Conservation (phyloP, 2,888 invertebrate genomes). For the Conops quadrifasciatus region DNA sequence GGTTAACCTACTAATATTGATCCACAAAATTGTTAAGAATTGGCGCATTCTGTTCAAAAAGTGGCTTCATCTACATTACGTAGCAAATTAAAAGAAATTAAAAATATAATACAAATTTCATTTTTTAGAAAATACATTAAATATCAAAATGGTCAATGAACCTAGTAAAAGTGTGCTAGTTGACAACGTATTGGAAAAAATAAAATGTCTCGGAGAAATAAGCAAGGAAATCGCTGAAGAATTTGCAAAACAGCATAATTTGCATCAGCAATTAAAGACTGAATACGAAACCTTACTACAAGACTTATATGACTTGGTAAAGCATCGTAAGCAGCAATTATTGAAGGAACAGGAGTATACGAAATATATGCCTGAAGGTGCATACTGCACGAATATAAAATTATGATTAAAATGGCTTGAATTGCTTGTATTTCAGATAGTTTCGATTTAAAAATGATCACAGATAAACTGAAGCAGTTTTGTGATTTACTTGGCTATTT, state of each 20-base stretch:
- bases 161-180: not conserved
- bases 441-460: not conserved
- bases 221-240: not conserved
- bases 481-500: constrained; percentile 3
- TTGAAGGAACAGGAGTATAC: not conserved
- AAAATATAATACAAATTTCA: too few species aligned
- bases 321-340: not conserved
- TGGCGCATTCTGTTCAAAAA: too few species aligned
- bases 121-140: too few species aligned
- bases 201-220: not conserved
- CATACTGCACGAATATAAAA: not conserved
- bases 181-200: not conserved
- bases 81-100: too few species aligned
- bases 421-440: not conserved
- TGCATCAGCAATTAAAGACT: not conserved
- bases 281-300: not conserved
- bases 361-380: not conserved
- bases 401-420: not conserved
- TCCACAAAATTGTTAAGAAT: too few species aligned
- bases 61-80: too few species aligned
- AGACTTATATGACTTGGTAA: not conserved
- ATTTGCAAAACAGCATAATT: not conserved
- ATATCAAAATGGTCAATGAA: too few species aligned
- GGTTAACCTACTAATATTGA: too few species aligned
- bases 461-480: not conserved